Evolutionary conservation across 1,140 invertebrate species (phyloP), one percentile per base, ranked within the genome.

Genomic region (Portunus trituberculatus): DNA sequence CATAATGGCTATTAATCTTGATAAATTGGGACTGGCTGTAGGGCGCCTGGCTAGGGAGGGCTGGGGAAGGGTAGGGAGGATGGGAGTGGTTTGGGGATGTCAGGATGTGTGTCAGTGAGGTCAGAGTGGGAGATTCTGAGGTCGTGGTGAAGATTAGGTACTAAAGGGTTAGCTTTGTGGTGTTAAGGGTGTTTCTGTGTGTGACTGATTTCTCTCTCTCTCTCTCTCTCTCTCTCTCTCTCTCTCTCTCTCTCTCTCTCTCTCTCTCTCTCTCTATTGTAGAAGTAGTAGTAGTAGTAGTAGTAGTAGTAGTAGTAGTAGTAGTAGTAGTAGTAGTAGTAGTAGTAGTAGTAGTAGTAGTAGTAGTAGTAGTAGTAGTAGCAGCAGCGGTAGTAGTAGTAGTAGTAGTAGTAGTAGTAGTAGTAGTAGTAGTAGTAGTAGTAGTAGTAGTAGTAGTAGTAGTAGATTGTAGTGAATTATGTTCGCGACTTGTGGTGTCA

Each of bases 341-440:
- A 76, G 59, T 76, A 76, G 59, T 76, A 76, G 59, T 76, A 20
- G 59, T 76, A 25, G 59, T 76, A 76, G 59, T 76, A 25, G 59
- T 76, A 76, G 59, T 76, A 76, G 59, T 76, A 25, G 59, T 20
- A 76, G 59, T 20, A 76, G 7, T 76, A 76, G 59, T 76, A 76
- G 20, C 20, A 76, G 59, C 20, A 76, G 16, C n/a, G 1, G 67
- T 76, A 76, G n/a, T 76, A n/a, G 67, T 76, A 0, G 67, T 76
- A 76, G n/a, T 76, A 76, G 67, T 76, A 76, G 67, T 76, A 76
- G n/a, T 76, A 76, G 67, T 76, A 76, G 67, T 76, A 76, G 67
- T 76, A 76, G n/a, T 76, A 76, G 67, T 76, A 76, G 67, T 76
- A 76, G 67, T 76, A n/a, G 67, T 76, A 76, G 67, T 76, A n/a